These are phyloP conservation scores for Pimpla rufipes DNA, from an alignment of 2,888 invertebrate genomes.

Conservation along the genomic window DNA sequence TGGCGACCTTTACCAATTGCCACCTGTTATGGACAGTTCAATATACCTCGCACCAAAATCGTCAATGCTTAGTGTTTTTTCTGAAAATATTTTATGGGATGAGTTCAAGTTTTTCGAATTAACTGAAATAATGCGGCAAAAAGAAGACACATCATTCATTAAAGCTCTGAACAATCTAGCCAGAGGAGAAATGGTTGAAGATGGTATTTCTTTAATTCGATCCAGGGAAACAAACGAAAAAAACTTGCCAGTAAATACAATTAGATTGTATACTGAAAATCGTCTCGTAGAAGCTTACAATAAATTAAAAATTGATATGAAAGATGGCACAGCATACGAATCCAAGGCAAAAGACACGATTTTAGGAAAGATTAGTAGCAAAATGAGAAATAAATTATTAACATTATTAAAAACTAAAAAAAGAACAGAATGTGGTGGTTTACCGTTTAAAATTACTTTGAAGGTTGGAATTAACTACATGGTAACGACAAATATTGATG, in stretches of 20 bases:
- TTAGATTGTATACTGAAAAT: constrained; percentile 9
- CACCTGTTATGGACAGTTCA: constrained; percentile 75
- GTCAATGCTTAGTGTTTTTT: constrained; percentile 42
- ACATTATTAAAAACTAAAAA: constrained; percentile 12
- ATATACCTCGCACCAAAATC: constrained; percentile 68
- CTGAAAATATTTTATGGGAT: constrained; percentile 69
- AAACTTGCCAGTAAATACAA: not conserved
- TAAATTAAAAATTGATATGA: not conserved
- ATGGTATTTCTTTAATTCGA: not conserved
- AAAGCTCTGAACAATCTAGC: constrained; percentile 74
- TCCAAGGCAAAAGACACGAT: not conserved
- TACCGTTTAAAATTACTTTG: constrained; percentile 56
- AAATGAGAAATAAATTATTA: constrained; percentile 3
- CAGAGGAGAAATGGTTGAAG: not conserved
- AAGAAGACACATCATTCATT: constrained; percentile 73
- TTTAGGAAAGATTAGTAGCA: constrained; percentile 1
- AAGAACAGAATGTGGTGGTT: constrained; percentile 6
- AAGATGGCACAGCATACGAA: not conserved
- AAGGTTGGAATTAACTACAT: constrained; percentile 69
- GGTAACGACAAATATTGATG: constrained; percentile 65
- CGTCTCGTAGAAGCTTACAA: not conserved
- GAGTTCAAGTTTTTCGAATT: constrained; percentile 63
- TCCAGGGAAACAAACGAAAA: constrained; percentile 4
- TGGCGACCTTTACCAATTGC: constrained; percentile 80
- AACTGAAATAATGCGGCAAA: constrained; percentile 75